Evolutionary conservation across 2,797 vertebrate genomes (phyloP).

Genomic region (Parambassis ranga): DNA sequence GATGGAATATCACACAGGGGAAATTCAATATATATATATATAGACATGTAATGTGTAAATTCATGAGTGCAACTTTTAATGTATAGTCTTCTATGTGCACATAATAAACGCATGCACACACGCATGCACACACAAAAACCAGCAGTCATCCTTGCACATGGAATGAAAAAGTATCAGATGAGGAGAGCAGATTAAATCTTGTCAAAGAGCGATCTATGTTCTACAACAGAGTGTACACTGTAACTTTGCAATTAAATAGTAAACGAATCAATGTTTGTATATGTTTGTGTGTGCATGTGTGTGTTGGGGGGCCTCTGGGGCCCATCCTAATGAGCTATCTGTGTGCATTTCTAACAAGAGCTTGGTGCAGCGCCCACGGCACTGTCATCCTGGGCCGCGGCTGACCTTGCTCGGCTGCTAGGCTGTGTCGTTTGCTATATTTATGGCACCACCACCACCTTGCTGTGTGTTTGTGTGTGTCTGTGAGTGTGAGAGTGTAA

Average conservation of each 20-base stretch:
- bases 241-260: slow-evolving; percentile 77
- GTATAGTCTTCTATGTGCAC: slow-evolving; percentile 9
- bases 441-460: slow-evolving; percentile 81
- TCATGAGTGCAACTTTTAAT: slow-evolving; percentile 16
- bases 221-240: slow-evolving; percentile 17
- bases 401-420: slow-evolving; percentile 85
- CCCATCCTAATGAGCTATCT: slow-evolving; percentile 84
- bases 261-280: slow-evolving; percentile 77
- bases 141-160: slow-evolving; percentile 5
- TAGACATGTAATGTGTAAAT: slow-evolving; percentile 36
- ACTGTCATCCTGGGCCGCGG: slow-evolving; percentile 82
- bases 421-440: slow-evolving; percentile 84
- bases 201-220: slow-evolving; percentile 46
- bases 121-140: slow-evolving; percentile 8
- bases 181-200: slow-evolving; percentile 45
- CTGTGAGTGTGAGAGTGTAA: slow-evolving; percentile 40
- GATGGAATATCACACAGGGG: slow-evolving; percentile 3
- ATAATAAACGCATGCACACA: background rate
- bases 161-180: slow-evolving; percentile 33
- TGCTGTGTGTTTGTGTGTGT: slow-evolving; percentile 45
- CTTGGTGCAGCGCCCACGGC: slow-evolving; percentile 80
- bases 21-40: slow-evolving; percentile 4
- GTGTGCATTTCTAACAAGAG: slow-evolving; percentile 83
- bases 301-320: slow-evolving; percentile 78
- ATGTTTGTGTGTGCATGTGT: slow-evolving; percentile 70